phyloP scores from a whole-genome alignment of 2,888 invertebrate genomes.

The Octodonta nipae region DNA sequence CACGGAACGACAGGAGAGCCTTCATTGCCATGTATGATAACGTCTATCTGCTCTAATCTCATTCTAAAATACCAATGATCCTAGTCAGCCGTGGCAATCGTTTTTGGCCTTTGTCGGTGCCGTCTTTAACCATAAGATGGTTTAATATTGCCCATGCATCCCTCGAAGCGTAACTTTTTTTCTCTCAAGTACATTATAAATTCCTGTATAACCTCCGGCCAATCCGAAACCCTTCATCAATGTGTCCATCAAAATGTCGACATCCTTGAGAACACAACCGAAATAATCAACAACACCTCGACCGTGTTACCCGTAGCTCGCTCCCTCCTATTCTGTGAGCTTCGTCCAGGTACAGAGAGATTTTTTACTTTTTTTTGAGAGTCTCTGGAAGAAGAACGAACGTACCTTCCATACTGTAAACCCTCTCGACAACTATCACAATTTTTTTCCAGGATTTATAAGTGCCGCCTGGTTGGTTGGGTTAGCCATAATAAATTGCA shows the following conservation, averaged over 20 bases:
- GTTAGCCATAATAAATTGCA: not conserved
- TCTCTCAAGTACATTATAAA: constrained; percentile 64
- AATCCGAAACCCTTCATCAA: constrained; percentile 98
- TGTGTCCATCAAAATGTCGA: constrained; percentile 96
- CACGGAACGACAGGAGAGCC: constrained; percentile 85
- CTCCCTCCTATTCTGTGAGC: constrained; percentile 96
- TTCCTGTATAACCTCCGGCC: constrained; percentile 81
- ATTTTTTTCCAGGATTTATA: not conserved
- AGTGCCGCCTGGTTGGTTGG: not conserved
- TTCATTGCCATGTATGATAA: constrained; percentile 81
- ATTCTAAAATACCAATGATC: constrained; percentile 74
- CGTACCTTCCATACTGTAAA: not conserved
- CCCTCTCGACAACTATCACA: not conserved
- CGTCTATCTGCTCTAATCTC: constrained; percentile 73
- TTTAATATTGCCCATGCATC: constrained; percentile 79
- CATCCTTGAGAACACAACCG: constrained; percentile 62
- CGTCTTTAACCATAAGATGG: constrained; percentile 75
- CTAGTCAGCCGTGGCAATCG: constrained; percentile 59
- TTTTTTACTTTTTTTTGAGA: constrained; percentile 86
- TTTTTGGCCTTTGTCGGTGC: constrained; percentile 51
- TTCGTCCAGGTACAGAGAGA: constrained; percentile 92
- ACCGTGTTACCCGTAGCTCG: constrained; percentile 76
- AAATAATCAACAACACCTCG: constrained; percentile 83
- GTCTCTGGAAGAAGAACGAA: constrained; percentile 16
- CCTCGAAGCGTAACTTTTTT: constrained; percentile 68